Evolutionary conservation across 2,888 invertebrate species (phyloP).

Genomic region (Neria commutata): DNA sequence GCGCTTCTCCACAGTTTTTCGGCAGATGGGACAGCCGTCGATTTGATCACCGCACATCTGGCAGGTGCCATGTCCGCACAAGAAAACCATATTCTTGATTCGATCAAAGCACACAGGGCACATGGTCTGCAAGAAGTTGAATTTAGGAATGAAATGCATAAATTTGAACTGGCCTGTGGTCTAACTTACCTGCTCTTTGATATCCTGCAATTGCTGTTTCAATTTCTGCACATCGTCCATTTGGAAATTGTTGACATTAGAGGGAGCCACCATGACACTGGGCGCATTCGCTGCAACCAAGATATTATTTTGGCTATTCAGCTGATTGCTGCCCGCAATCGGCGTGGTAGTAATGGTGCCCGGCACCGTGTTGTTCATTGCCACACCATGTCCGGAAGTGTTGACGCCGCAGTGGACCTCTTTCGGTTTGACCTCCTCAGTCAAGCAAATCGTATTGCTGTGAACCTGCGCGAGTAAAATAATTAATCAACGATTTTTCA

Average conservation of each 20-base stretch:
- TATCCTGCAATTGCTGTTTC: constrained; percentile 94
- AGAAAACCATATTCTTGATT: constrained; percentile 97
- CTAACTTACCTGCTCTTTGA: constrained; percentile 86
- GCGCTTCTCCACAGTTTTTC: constrained; percentile 94
- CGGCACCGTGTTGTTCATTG: constrained; percentile 58
- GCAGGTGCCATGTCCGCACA: constrained; percentile 97
- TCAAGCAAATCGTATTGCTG: constrained; percentile 13
- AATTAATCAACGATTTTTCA: not conserved
- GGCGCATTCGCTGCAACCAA: constrained; percentile 38
- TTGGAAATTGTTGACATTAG: constrained; percentile 62
- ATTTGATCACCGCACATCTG: constrained; percentile 99
- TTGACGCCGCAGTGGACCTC: constrained; percentile 54
- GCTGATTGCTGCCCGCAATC: constrained; percentile 48
- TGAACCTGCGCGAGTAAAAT: constrained; percentile 20
- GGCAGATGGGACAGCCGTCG: constrained; percentile 96
- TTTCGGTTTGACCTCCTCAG: constrained; percentile 46
- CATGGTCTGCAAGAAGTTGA: constrained; percentile 79
- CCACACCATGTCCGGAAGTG: constrained; percentile 57
- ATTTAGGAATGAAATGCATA: constrained; percentile 11
- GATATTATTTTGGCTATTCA: constrained; percentile 55
- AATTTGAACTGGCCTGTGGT: not conserved
- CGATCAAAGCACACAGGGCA: constrained; percentile 98
- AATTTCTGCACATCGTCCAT: constrained; percentile 85
- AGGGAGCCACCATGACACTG: constrained; percentile 45
- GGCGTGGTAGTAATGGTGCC: constrained; percentile 46